Evolutionary conservation across 2,113 vertebrate genomes (phyloP).

Genomic region (Noctilio leporinus): DNA sequence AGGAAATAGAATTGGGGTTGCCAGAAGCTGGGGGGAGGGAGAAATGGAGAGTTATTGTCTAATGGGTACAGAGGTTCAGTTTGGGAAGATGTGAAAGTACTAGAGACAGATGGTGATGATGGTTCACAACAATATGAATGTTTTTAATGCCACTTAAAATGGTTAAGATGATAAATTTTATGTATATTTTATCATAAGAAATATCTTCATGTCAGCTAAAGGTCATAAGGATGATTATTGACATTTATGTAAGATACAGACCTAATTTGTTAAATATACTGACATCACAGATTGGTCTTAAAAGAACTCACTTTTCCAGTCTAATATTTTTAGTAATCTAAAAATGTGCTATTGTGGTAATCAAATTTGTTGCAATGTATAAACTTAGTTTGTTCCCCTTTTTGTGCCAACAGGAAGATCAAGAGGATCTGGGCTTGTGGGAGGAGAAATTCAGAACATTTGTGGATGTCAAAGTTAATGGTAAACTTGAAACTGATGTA

Average conservation of each 20-base stretch:
- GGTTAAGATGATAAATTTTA: not conserved
- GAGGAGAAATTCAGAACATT: slow-evolving; percentile 87
- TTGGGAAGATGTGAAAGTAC: not conserved
- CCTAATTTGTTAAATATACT: slow-evolving; percentile 22
- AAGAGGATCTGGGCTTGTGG: slow-evolving; percentile 82
- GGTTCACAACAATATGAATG: not conserved
- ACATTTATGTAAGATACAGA: not conserved
- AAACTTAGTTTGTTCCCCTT: slow-evolving; percentile 32
- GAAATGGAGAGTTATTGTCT: not conserved
- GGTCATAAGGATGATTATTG: not conserved
- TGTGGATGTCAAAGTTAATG: slow-evolving; percentile 89
- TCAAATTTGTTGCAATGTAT: not conserved
- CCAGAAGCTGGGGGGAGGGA: not conserved
- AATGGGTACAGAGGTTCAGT: not conserved
- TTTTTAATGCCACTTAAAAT: not conserved
- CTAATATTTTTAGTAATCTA: slow-evolving; percentile 29
- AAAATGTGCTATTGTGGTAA: not conserved
- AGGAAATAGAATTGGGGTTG: not conserved
- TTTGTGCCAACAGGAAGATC: slow-evolving; percentile 71
- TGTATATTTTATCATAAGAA: slow-evolving; percentile 29
- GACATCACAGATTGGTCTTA: not conserved
- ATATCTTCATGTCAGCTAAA: not conserved
- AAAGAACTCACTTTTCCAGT: slow-evolving; percentile 7
- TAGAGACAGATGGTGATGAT: not conserved
- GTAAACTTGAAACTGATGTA: slow-evolving; percentile 72